Evolutionary conservation across 2,797 vertebrate genomes (phyloP), one percentile per base, ranked within the genome.

Genomic region (Rhinichthys osculus): DNA sequence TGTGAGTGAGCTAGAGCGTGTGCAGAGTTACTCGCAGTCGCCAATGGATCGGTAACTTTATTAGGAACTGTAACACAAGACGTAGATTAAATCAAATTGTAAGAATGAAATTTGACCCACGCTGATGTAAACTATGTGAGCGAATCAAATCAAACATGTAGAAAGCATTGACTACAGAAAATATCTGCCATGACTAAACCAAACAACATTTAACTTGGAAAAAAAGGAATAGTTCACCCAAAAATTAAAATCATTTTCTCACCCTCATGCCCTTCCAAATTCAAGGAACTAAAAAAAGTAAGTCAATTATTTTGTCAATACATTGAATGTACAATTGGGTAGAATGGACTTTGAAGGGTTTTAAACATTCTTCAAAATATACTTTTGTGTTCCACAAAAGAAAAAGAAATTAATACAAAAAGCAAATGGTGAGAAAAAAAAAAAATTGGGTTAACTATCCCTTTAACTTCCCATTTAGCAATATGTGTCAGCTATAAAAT

Each of bases 71-170:
- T 67, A 80, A 67, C 78, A 66, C 23, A 67, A 67, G 19, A 80
- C 19, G 2, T 19, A 42, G 57, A 44, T 62, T 78, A 62, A 78
- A 78, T 78, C 57, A 78, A 19, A 64, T 21, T 64, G 38, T 30
- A 27, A 64, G n/a, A 78, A 64, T 9, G 40, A 78, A 64, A 78
- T 62, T 62, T 42, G 57, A 30, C 76, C n/a, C n/a, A 1, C 0
- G 7, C 38, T 27, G 35, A 30, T 64, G 57, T 30, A 64, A 78
- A 44, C 38, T 62, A 30, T 27, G 38, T 4, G 16, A 78, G 77
- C n/a, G 16, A 44, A 78, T 64, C n/a, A 27, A 64, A 64, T 64
- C 77, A 78, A 78, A 78, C 23, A 78, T 62, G 76, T 62, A 78
- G 77, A 78, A 64, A 64, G 35, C 8, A 62, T 14, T 57, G 74